Evolutionary conservation across 2,888 invertebrate genomes (phyloP).

Genomic region (Subacronicta megacephala): DNA sequence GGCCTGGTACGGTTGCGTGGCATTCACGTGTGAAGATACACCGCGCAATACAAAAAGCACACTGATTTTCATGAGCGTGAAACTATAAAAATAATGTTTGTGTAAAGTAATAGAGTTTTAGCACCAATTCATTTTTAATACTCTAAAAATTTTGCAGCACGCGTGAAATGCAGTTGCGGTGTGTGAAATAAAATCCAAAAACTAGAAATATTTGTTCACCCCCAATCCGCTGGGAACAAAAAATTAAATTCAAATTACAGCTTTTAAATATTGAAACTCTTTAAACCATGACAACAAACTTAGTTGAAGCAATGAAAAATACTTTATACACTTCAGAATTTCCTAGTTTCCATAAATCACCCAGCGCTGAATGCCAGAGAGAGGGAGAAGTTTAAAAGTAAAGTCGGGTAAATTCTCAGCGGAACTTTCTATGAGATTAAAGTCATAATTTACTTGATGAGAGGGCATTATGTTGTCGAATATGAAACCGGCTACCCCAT

Average conservation of each 20-base stretch:
- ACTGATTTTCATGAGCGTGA: slow-evolving; percentile 22
- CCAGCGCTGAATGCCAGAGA: slow-evolving; percentile 77
- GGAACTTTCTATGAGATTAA: slow-evolving; percentile 84
- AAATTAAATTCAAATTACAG: slow-evolving; percentile 28
- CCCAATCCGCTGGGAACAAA: slow-evolving; percentile 12
- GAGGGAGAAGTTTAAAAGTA: slow-evolving; percentile 81
- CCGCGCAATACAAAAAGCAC: slow-evolving; percentile 19
- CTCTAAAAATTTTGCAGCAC: background rate
- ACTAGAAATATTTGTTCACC: slow-evolving; percentile 26
- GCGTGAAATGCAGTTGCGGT: slow-evolving; percentile 18
- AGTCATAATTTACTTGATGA: slow-evolving; percentile 85
- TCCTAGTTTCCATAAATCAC: slow-evolving; percentile 86
- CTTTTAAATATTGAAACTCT: slow-evolving; percentile 62
- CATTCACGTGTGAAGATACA: slow-evolving; percentile 15
- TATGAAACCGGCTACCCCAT: slow-evolving; percentile 74
- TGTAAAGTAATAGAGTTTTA: slow-evolving; percentile 28
- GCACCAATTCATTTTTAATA: slow-evolving; percentile 23
- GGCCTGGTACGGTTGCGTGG: slow-evolving; percentile 40
- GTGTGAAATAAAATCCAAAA: slow-evolving; percentile 25
- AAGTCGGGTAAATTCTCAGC: slow-evolving; percentile 79
- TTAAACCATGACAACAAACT: slow-evolving; percentile 74
- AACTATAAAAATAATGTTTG: slow-evolving; percentile 28
- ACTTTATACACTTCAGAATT: slow-evolving; percentile 77
- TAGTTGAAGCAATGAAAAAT: slow-evolving; percentile 75
- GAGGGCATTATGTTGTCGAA: slow-evolving; percentile 79